Base-by-base conservation (phyloP, 2,797 vertebrate genomes). In the Danionella dracula region DNA sequence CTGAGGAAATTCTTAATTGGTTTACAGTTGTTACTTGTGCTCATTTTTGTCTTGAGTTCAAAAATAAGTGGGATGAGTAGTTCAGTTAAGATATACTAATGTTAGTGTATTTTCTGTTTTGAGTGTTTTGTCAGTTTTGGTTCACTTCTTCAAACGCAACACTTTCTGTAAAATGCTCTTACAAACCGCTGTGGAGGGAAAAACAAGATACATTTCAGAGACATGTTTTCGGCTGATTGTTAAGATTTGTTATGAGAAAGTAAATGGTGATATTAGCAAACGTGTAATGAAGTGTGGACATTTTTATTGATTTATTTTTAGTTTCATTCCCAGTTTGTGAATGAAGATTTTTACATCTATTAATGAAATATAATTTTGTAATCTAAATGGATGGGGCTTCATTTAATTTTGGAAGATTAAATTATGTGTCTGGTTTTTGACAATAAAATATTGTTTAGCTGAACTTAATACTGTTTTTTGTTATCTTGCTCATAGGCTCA, bases 361-460 rank as follows among this genome's bases (percentile, higher is more conserved):
- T 63, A 38, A 63, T 76, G 67, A 51, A 68, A 55, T 55, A 20
- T 46, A 4, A 38, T 34, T 53, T 74, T 75, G 70, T 73, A 46
- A 59, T 77, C 58, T 72, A 72, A 72, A 71, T 70, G 46, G 65
- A 27, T 61, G 76, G 77, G 73, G 61, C 74, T 64, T 46, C 70
- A 57, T 68, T 76, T 61, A 67, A 44, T 72, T 70, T 72, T 67
- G 59, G 35, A 76, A 67, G 50, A 62, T 60, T 76, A 61, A 35
- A 67, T 55, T 65, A 51, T 53, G 54, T 78, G 62, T 78, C 46
- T 71, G 68, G 32, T 63, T 78, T 78, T 74, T 70, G 67, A 68
- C 46, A 79, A 73, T 79, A 79, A 79, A 77, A 72, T 19, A 66
- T 55, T 6, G 8, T 73, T 76, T 78, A 70, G 69, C 34, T 66